These are phyloP conservation scores for Akabosia matsudoensis DNA, from an alignment of 1,140 invertebrate genomes.

Conservation along the genomic window DNA sequence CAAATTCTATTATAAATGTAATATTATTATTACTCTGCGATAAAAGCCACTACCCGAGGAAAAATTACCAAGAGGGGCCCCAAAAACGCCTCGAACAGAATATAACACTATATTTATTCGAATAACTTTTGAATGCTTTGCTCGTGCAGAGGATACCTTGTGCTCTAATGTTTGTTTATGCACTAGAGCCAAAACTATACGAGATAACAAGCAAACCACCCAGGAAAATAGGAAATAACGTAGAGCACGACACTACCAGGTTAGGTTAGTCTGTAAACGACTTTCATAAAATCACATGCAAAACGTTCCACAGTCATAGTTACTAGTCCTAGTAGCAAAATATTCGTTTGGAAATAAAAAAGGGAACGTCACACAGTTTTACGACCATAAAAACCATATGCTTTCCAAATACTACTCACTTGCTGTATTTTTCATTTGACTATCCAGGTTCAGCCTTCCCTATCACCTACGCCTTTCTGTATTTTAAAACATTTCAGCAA, in stretches of 20 bases:
- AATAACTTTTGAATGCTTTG: no score
- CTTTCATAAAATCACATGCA: slow-evolving; percentile 7
- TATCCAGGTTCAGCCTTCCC: no score
- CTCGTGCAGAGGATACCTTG: no score
- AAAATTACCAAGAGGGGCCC: neutral
- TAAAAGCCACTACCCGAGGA: slow-evolving; percentile 6
- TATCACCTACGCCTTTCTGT: no score
- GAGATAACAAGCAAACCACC: slow-evolving; percentile 16
- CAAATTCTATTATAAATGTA: slow-evolving; percentile 22
- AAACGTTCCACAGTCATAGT: neutral
- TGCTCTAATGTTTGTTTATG: neutral
- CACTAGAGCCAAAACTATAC: neutral
- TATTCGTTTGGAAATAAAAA: no score
- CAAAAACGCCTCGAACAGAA: neutral
- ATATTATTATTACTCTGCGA: slow-evolving; percentile 14
- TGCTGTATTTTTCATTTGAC: neutral
- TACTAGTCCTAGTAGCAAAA: no score
- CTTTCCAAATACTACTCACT: slow-evolving; percentile 9
- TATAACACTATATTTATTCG: no score
- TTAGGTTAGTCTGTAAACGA: slow-evolving; percentile 19
- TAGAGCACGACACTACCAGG: slow-evolving; percentile 18
- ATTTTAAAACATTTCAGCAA: no score
- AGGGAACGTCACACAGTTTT: neutral
- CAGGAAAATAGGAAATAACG: slow-evolving; percentile 12
- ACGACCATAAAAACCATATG: slow-evolving; percentile 7